Evolutionary conservation across 2,888 invertebrate species (phyloP).

Genomic region (Spisula subtruncata): DNA sequence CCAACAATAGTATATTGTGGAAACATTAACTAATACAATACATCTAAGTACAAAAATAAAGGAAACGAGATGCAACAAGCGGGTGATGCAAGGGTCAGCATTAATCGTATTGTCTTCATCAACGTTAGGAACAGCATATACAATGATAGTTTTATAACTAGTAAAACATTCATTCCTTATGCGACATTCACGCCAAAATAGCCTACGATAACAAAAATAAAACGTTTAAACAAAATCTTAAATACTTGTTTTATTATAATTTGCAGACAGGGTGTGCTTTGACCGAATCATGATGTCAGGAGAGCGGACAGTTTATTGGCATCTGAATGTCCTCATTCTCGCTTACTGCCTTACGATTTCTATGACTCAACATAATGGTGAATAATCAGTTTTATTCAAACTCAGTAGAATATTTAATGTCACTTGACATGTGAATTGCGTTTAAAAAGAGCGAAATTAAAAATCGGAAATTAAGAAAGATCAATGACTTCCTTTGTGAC

Average conservation of each 20-base stretch:
- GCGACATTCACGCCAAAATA: not conserved
- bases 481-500: not conserved
- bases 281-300: too few relatives aligned
- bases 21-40: too few relatives aligned
- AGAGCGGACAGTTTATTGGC: too few relatives aligned
- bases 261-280: slow-evolving; percentile 3
- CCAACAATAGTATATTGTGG: too few relatives aligned
- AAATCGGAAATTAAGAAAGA: too few relatives aligned
- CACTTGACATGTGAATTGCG: not conserved
- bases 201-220: not conserved
- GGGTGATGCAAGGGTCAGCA: too few relatives aligned
- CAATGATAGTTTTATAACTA: not conserved
- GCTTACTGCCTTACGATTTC: not conserved
- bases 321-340: not conserved
- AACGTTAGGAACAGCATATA: not conserved
- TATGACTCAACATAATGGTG: slow-evolving; percentile 8
- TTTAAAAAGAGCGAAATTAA: not conserved
- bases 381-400: slow-evolving; percentile 2
- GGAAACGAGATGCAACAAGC: too few relatives aligned
- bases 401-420: not conserved
- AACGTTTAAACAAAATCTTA: too few relatives aligned
- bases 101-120: not conserved
- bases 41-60: too few relatives aligned
- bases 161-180: not conserved
- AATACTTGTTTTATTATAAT: not conserved